These are phyloP conservation scores for Ianthella basta DNA, from an alignment of 37 sponge, comb jelly and placozoan genomes.

Conservation along the genomic window DNA sequence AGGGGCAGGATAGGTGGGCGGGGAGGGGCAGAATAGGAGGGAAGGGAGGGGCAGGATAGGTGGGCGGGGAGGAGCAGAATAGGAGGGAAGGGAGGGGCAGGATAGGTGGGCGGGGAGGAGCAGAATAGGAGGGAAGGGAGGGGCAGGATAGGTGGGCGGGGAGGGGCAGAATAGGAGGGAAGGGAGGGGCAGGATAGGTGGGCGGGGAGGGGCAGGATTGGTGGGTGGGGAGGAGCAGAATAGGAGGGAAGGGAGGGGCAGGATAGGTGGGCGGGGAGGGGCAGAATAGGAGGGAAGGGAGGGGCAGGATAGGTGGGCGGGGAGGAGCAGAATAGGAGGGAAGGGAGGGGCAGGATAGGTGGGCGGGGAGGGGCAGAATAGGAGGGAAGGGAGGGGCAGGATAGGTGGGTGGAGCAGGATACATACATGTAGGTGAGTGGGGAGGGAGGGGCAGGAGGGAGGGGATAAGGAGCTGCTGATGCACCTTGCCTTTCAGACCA, in stretches of 20 bases:
- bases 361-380: background rate
- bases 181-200: too few species aligned
- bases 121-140: background rate
- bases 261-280: background rate
- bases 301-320: background rate
- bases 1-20: too few species aligned
- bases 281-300: background rate
- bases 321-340: background rate
- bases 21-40: too few species aligned
- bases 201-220: too few species aligned
- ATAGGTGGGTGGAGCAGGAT: background rate
- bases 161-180: background rate
- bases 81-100: background rate
- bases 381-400: background rate
- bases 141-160: background rate
- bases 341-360: background rate
- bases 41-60: background rate
- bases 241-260: too few species aligned
- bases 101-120: background rate
- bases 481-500: too few species aligned
- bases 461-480: too few species aligned
- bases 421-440: too few species aligned
- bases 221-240: too few species aligned
- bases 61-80: background rate
- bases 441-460: background rate